These are phyloP conservation scores for Caenorhabditis sp. DNA, from an alignment of 2,888 invertebrate genomes.

Conservation along the genomic window DNA sequence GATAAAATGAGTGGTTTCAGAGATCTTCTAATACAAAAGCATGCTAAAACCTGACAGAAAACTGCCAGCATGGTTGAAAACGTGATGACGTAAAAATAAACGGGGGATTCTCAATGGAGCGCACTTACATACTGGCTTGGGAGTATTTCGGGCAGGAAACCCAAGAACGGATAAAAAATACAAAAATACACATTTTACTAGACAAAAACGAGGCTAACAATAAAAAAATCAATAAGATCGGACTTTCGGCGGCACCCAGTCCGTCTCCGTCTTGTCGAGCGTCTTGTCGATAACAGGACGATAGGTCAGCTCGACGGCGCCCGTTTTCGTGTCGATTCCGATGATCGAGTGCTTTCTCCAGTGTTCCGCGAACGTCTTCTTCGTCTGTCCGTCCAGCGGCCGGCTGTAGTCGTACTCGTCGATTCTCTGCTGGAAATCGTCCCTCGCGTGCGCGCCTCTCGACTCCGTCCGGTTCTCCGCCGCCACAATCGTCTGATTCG, in stretches of 20 bases:
- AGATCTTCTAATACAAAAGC: background rate
- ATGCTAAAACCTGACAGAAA: background rate
- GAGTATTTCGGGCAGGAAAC: background rate
- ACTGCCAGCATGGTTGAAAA: constrained; percentile 3
- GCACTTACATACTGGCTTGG: constrained; percentile 12
- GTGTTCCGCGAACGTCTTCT: constrained; percentile 87
- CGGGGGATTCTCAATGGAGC: constrained; percentile 12
- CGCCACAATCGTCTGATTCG: constrained; percentile 90
- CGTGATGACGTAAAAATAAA: constrained; percentile 36
- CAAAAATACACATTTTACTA: no score
- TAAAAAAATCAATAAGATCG: constrained; percentile 86
- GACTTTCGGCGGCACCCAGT: constrained; percentile 92
- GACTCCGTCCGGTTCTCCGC: constrained; percentile 95
- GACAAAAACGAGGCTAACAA: background rate
- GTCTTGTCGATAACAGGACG: constrained; percentile 95
- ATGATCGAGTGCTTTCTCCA: constrained; percentile 98
- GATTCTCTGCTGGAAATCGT: constrained; percentile 90
- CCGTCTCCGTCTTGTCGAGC: constrained; percentile 87
- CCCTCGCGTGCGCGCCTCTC: constrained; percentile 97
- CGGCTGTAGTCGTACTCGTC: constrained; percentile 96
- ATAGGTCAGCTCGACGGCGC: constrained; percentile 86
- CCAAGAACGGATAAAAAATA: background rate
- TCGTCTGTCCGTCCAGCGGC: constrained; percentile 88
- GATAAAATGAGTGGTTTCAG: background rate
- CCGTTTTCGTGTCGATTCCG: constrained; percentile 85